These are phyloP conservation scores for Nebria salina DNA, from an alignment of 2,888 invertebrate genomes.

Conservation along the genomic window DNA sequence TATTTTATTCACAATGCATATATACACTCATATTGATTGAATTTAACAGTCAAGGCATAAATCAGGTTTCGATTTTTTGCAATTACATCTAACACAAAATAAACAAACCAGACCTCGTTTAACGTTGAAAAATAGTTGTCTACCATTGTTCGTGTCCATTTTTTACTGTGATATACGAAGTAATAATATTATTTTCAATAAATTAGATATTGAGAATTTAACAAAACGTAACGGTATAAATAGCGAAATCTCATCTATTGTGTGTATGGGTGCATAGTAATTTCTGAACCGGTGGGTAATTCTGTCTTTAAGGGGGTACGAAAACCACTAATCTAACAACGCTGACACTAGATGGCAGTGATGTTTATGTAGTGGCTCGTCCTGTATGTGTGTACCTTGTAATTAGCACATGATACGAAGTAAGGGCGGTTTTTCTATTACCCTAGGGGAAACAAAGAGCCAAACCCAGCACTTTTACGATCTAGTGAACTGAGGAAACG, in stretches of 20 bases:
- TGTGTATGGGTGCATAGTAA: not conserved
- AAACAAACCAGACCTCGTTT: too few relatives aligned
- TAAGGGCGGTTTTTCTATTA: conserved; percentile 1
- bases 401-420: not conserved
- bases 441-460: not conserved
- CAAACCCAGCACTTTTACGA: not conserved
- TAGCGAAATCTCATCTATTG: not conserved
- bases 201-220: too few relatives aligned
- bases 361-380: not conserved
- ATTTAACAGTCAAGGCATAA: too few relatives aligned
- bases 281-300: not conserved
- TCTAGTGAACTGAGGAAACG: not conserved
- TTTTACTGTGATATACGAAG: too few relatives aligned
- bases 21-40: too few relatives aligned
- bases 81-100: too few relatives aligned
- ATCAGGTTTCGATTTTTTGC: too few relatives aligned
- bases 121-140: too few relatives aligned
- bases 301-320: not conserved
- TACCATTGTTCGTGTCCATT: too few relatives aligned
- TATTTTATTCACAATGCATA: too few relatives aligned
- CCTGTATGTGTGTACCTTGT: not conserved
- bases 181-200: too few relatives aligned
- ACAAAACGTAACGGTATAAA: too few relatives aligned
- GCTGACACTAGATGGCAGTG: not conserved
- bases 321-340: not conserved